phyloP scores from a whole-genome alignment of 2,113 vertebrate species.

The Pogonocichla stellata region DNA sequence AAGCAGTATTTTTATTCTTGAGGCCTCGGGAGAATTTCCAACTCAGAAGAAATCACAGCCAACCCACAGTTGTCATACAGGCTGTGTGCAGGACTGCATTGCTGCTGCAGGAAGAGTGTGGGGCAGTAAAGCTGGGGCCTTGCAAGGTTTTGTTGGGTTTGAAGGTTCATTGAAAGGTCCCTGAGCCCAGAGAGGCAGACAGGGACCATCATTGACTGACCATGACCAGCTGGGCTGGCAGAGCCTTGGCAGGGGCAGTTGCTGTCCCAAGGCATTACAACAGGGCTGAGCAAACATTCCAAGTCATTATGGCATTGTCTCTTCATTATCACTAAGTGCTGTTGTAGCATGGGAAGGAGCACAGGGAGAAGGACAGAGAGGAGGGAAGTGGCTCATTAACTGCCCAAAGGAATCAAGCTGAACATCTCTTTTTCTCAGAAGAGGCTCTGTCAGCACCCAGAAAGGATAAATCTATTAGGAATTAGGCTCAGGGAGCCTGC shows the following conservation, averaged over 20 bases:
- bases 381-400: constrained; percentile 17
- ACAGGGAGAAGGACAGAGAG: not conserved
- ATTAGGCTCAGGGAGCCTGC: not conserved
- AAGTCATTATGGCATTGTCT: not conserved
- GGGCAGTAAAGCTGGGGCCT: not conserved
- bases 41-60: not conserved
- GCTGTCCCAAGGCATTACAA: not conserved
- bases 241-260: not conserved
- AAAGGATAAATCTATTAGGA: not conserved
- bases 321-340: constrained; percentile 15
- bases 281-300: not conserved
- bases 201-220: not conserved
- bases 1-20: constrained; percentile 23
- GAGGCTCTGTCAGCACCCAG: not conserved
- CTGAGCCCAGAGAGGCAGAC: not conserved
- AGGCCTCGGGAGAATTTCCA: not conserved
- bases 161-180: not conserved
- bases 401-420: not conserved
- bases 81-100: not conserved
- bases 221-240: not conserved
- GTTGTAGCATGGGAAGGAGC: not conserved
- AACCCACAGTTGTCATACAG: not conserved
- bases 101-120: not conserved
- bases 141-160: not conserved
- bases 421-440: not conserved